Evolutionary conservation across 2,888 invertebrate genomes (phyloP), one percentile per base, ranked within the genome.

Genomic region (Enchytraeus crypticus): DNA sequence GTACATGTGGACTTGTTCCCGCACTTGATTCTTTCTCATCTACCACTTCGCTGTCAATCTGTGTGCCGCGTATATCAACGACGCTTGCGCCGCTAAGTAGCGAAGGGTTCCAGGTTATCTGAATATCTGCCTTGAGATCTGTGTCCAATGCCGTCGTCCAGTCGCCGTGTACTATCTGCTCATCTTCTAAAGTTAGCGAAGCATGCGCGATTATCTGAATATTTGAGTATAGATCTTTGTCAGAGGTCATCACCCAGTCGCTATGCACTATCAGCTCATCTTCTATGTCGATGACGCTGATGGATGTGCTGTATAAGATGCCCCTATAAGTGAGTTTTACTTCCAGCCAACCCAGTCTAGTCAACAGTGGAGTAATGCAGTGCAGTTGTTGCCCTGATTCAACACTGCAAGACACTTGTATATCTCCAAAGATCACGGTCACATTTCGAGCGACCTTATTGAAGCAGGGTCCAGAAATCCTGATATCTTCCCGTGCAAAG

Each of bases 381-480:
- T 21, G 30, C 11, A 59, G n/a, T 46, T 53, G 54, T 26, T 26
- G 23, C 18, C 2, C 34, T 18, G 33, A 26, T 2, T 8, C 21
- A 5, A 53, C 3, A 27, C 27, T 30, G 38, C 51, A 59, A 14
- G 33, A 53, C 26, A 59, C 27, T 21, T 55, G 18, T 14, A 34
- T 32, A 43, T 29, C 4, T 46, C 45, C 55, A 46, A 55, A 55
- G 14, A 29, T n/a, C 30, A 60, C 60, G 18, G 29, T 45, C 29
- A 59, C 29, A 1, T 5, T 21, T 29, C 18, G 38, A 23, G 18
- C n/a, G 23, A 27, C 45, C n/a, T 29, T 46, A 8, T 23, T 26
- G 33, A 60, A 47, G 34, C 60, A 60, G 8, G 60, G 60, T n/a
- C 60, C 60, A n/a, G 33, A 21, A 18, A 60, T 47, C 18, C 21